A percentile compares a stretch with the other conserved stretches of the same genome.
These are phyloP conservation scores for Chrysolina americana DNA, from an alignment of 2,888 invertebrate species.

Conservation along the genomic window DNA sequence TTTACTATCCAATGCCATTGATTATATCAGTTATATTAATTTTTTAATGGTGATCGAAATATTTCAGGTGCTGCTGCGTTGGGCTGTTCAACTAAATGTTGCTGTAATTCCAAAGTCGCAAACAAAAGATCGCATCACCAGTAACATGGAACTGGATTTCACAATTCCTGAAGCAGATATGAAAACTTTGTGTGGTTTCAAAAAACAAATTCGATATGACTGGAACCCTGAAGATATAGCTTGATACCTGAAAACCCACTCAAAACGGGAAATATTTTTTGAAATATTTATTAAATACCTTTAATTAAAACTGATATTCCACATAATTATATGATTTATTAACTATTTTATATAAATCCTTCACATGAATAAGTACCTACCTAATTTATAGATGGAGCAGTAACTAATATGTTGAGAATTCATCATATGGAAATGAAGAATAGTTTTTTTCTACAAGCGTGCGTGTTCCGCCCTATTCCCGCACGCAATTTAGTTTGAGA, in stretches of 20 bases:
- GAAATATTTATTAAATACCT: neutral
- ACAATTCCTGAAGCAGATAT: slow-evolving; percentile 73
- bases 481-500: no score
- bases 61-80: slow-evolving; percentile 76
- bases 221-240: slow-evolving; percentile 74
- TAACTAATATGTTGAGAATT: no score
- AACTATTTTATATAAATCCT: no score
- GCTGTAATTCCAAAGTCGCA: slow-evolving; percentile 79
- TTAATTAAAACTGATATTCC: neutral
- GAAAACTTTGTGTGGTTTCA: slow-evolving; percentile 62
- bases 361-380: no score
- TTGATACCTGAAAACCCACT: slow-evolving; percentile 57
- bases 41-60: neutral
- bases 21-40: no score
- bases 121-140: slow-evolving; percentile 72
- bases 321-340: no score
- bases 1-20: no score
- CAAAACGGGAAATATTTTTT: neutral
- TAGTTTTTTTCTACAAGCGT: no score
- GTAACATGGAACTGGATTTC: slow-evolving; percentile 76
- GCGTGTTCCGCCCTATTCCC: no score
- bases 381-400: no score
- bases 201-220: slow-evolving; percentile 69
- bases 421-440: no score
- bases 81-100: slow-evolving; percentile 82